Evolutionary conservation across 1,140 invertebrate species (phyloP).

Genomic region (Portunus trituberculatus): DNA sequence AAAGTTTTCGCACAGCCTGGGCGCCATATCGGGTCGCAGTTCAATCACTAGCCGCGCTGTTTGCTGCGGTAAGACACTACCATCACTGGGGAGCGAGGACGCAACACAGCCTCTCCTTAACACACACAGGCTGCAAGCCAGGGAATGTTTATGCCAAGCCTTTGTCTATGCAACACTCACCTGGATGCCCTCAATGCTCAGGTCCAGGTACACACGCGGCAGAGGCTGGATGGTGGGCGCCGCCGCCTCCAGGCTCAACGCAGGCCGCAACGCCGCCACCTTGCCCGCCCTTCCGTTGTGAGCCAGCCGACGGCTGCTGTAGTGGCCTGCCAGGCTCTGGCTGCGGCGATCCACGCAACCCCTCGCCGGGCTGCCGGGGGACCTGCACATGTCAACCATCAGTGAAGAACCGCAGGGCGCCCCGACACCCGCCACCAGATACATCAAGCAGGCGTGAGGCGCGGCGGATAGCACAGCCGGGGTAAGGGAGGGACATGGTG

Average conservation of each 20-base stretch:
- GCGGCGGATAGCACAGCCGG: neutral
- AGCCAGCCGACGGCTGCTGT: conserved; percentile 63
- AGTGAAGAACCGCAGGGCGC: neutral
- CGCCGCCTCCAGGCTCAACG: conserved; percentile 75
- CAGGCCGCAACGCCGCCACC: conserved; percentile 68
- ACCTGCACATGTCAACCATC: neutral
- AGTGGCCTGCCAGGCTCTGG: conserved; percentile 71
- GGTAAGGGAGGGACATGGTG: neutral
- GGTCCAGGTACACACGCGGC: conserved; percentile 74
- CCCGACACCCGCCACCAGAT: neutral
- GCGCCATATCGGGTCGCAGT: conserved; percentile 86
- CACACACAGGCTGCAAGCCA: neutral
- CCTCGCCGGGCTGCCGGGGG: conserved; percentile 27
- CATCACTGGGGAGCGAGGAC: too few relatives aligned
- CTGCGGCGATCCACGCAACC: conserved; percentile 56
- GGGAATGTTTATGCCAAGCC: neutral
- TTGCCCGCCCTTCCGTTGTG: conserved; percentile 64
- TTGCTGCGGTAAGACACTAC: conserved; percentile 54
- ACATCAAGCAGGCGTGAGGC: neutral
- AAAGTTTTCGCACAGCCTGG: conserved; percentile 97
- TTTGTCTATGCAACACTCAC: conserved; percentile 22
- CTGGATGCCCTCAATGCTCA: conserved; percentile 76
- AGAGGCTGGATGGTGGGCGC: conserved; percentile 70
- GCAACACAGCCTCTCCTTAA: too few relatives aligned
- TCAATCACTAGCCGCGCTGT: conserved; percentile 89